Conservation (phyloP, 2,797 vertebrate species). For the Enoplosus armatus region DNA sequence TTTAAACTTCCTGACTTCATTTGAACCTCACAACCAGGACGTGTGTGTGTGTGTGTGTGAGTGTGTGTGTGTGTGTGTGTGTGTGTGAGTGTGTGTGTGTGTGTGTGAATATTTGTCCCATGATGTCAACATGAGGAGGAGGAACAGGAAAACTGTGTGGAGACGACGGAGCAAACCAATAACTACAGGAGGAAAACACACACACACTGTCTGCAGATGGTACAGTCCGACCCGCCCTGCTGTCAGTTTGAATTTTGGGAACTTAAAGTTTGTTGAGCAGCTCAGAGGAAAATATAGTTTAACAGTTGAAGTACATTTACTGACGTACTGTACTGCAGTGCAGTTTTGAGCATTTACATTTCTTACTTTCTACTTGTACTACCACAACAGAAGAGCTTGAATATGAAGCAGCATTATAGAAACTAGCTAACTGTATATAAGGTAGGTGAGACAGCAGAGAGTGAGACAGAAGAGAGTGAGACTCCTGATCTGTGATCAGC, state of each 20-base stretch:
- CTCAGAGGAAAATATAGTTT: constrained; percentile 13
- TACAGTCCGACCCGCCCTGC: neutral
- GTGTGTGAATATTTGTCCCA: constrained; percentile 40
- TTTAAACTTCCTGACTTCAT: constrained; percentile 3
- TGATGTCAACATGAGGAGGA: constrained; percentile 54
- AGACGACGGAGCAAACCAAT: constrained; percentile 9
- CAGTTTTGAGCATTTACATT: no score
- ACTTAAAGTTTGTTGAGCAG: neutral
- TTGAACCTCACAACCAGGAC: constrained; percentile 31
- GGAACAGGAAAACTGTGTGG: constrained; percentile 32
- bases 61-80: constrained; percentile 17
- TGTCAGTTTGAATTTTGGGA: constrained; percentile 22
- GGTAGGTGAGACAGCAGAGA: neutral
- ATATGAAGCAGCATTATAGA: no score
- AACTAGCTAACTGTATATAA: no score
- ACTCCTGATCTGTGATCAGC: constrained; percentile 52
- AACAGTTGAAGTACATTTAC: neutral
- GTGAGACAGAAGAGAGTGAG: neutral
- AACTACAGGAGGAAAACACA: neutral
- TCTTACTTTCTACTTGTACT: no score
- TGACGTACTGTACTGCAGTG: no score
- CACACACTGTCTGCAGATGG: constrained; percentile 16
- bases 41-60: neutral
- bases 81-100: constrained; percentile 33
- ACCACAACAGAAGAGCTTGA: no score